A percentile compares a stretch with the other conserved stretches of the same genome.
These are phyloP conservation scores for Camelus dromedarius DNA, from an alignment of 2,113 vertebrate genomes.

Conservation along the genomic window DNA sequence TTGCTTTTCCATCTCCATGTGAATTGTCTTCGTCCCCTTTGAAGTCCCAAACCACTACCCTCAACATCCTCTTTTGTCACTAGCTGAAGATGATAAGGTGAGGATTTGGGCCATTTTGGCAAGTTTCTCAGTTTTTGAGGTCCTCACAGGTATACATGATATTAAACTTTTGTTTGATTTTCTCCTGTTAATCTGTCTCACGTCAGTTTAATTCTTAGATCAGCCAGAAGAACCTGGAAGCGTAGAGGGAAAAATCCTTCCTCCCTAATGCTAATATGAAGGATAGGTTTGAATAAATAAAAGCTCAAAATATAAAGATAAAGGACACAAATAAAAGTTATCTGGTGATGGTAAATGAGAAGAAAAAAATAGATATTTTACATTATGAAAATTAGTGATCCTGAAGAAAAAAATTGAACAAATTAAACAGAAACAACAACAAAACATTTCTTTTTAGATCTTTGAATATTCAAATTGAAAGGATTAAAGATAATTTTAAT, in stretches of 20 bases:
- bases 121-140: not conserved
- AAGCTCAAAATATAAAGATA: not conserved
- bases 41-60: too few relatives aligned
- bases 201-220: not conserved
- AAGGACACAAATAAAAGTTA: not conserved
- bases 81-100: too few relatives aligned
- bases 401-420: not conserved
- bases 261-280: not conserved
- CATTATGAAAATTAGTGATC: not conserved
- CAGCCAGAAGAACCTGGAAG: not conserved
- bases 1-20: too few relatives aligned
- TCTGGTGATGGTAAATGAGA: not conserved
- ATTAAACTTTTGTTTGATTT: not conserved
- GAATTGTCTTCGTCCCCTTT: too few relatives aligned
- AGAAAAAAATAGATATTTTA: constrained; percentile 5
- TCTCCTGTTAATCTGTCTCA: not conserved
- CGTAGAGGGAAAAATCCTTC: not conserved
- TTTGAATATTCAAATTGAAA: constrained; percentile 45
- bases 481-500: not conserved
- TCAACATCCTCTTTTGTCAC: too few relatives aligned
- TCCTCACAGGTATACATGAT: not conserved
- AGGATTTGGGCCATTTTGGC: not conserved
- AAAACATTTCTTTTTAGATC: not conserved
- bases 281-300: not conserved
- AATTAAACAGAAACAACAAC: not conserved